Evolutionary conservation across 2,888 invertebrate genomes (phyloP).

Genomic region (Tridacna crocea): DNA sequence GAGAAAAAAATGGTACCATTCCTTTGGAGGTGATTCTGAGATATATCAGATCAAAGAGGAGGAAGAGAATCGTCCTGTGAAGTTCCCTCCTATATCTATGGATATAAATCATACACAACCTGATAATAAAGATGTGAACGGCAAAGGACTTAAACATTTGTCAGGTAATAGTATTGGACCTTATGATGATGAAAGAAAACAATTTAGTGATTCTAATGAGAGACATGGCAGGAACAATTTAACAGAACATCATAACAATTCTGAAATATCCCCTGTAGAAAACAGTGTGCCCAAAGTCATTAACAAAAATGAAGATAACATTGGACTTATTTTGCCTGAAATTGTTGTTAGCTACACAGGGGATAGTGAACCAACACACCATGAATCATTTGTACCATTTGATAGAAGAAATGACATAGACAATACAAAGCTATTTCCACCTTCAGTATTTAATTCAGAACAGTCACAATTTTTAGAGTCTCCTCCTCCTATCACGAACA

Average conservation of each 20-base stretch:
- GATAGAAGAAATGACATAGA: background rate
- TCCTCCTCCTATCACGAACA: background rate
- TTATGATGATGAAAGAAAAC: background rate
- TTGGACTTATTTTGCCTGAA: constrained; percentile 1
- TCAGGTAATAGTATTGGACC: background rate
- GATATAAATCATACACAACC: background rate
- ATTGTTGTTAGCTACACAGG: constrained; percentile 11
- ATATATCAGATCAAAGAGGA: constrained; percentile 57
- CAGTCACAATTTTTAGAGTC: too few species aligned
- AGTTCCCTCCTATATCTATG: constrained; percentile 2
- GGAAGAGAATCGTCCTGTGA: constrained; percentile 36
- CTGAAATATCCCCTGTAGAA: background rate
- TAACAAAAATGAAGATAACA: background rate
- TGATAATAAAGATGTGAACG: background rate
- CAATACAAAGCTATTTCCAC: background rate
- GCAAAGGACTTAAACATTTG: background rate
- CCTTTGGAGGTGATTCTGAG: constrained; percentile 39
- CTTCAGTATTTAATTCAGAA: background rate
- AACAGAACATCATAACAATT: background rate
- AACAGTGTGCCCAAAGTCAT: background rate
- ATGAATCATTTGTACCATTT: background rate
- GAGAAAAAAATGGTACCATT: constrained; percentile 50
- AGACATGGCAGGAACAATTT: too few species aligned
- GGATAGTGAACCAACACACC: background rate
- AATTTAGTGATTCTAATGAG: background rate